These are phyloP conservation scores for Drosophila melanosoma DNA, from an alignment of 2,888 invertebrate genomes.

Conservation along the genomic window DNA sequence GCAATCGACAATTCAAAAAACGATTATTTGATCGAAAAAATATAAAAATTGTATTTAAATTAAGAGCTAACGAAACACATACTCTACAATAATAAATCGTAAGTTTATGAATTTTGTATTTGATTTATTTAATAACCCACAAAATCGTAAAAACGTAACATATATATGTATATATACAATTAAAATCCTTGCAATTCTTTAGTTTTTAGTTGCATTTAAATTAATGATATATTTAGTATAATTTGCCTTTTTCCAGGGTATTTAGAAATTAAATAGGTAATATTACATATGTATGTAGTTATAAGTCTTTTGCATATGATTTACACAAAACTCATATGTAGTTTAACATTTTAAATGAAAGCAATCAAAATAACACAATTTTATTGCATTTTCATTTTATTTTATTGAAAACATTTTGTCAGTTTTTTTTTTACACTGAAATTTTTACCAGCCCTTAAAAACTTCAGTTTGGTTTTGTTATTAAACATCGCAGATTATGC, in stretches of 20 bases:
- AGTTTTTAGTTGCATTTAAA: conserved; percentile 40
- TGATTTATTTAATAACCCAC: conserved; percentile 45
- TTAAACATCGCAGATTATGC: conserved; percentile 32
- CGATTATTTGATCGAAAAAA: not conserved
- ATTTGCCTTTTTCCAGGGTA: conserved; percentile 21
- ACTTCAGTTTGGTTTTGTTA: conserved; percentile 67
- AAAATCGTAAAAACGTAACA: conserved; percentile 21
- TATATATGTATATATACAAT: conserved; percentile 51
- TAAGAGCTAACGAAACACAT: not conserved
- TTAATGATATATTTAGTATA: conserved; percentile 35
- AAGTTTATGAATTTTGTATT: not conserved
- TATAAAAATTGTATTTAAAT: not conserved
- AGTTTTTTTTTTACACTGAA: conserved; percentile 59
- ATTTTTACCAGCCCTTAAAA: conserved; percentile 82
- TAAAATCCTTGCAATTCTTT: conserved; percentile 54
- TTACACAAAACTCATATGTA: conserved; percentile 25
- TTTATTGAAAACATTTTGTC: conserved; percentile 39
- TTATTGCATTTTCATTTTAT: conserved; percentile 37
- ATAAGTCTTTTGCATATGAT: conserved; percentile 39
- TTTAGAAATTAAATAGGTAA: conserved; percentile 17
- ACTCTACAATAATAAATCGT: not conserved
- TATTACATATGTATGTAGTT: conserved; percentile 17
- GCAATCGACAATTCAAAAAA: conserved; percentile 11
- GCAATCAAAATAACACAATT: conserved; percentile 50
- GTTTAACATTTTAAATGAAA: conserved; percentile 24